Percentiles rank a stretch among this genome's conserved stretches.
Conservation (phyloP, 2,888 invertebrate genomes). For the Eilema depressum region DNA sequence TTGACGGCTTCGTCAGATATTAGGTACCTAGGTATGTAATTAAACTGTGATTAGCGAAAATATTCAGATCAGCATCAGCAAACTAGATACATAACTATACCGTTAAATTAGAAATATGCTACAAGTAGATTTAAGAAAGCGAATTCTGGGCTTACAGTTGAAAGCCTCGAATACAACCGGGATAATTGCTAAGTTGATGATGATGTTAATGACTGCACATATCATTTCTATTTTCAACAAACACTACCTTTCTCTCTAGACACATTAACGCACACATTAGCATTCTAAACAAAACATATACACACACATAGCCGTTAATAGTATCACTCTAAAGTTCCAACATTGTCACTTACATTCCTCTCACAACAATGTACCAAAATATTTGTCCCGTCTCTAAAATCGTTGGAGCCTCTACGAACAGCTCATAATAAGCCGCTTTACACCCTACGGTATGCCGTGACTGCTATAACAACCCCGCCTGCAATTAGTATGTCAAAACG, state of each 20-base stretch:
- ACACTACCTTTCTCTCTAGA: not conserved
- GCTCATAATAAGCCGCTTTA: constrained; percentile 54
- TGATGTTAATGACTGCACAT: not conserved
- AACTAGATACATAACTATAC: too few species aligned
- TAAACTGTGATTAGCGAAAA: too few species aligned
- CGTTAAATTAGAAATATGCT: too few species aligned
- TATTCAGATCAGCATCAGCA: too few species aligned
- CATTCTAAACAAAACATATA: not conserved
- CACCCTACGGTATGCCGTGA: constrained; percentile 59
- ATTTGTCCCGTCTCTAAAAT: constrained; percentile 54
- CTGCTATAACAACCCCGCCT: constrained; percentile 60
- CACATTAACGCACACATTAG: not conserved
- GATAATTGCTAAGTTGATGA: not conserved
- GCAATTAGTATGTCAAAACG: constrained; percentile 73
- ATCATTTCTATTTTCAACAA: not conserved
- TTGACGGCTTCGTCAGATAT: too few species aligned
- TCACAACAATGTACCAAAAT: constrained; percentile 56
- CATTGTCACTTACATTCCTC: constrained; percentile 56
- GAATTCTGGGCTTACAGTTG: not conserved
- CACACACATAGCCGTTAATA: constrained; percentile 9
- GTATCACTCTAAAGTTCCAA: constrained; percentile 47
- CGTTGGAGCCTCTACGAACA: constrained; percentile 41
- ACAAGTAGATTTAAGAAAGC: not conserved
- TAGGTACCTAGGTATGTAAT: too few species aligned
- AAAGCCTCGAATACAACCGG: not conserved